Percentiles rank a stretch among this genome's conserved stretches.
phyloP scores from a whole-genome alignment of 2,113 vertebrate species.

The Dinomys branickii region DNA sequence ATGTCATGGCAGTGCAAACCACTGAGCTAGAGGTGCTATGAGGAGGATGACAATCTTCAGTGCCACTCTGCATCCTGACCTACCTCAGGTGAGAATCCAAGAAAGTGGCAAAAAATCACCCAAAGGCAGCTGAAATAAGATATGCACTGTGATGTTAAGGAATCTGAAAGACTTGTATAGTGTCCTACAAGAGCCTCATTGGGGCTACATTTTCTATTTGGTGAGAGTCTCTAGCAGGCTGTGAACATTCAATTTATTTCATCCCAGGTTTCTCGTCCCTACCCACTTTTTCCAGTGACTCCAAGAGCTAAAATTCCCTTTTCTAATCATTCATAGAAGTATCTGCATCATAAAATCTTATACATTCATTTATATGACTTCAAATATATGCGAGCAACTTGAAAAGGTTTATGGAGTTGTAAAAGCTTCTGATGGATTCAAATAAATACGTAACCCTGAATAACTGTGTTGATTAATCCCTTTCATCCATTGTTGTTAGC shows the following conservation, averaged over 20 bases:
- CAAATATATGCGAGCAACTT: neutral
- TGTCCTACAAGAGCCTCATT: neutral
- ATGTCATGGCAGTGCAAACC: neutral
- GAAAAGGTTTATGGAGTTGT: neutral
- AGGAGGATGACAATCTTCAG: neutral
- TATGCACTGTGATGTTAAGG: neutral
- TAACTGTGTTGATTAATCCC: neutral
- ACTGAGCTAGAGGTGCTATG: neutral
- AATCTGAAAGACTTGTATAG: neutral
- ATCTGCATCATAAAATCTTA: neutral
- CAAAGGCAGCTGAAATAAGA: neutral
- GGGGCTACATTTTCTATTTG: neutral
- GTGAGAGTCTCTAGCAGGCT: neutral
- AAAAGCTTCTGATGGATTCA: neutral
- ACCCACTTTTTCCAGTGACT: neutral
- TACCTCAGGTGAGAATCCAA: conserved; percentile 22
- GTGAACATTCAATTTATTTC: neutral
- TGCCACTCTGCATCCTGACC: neutral
- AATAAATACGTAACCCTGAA: neutral
- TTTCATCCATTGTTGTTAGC: neutral
- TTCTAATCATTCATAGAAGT: conserved; percentile 7
- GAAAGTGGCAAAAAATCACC: neutral
- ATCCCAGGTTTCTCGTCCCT: neutral
- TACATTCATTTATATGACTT: neutral
- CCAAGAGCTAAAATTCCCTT: conserved; percentile 17